Conservation (phyloP, 2,888 invertebrate genomes). For the Caenorhabditis japonica region DNA sequence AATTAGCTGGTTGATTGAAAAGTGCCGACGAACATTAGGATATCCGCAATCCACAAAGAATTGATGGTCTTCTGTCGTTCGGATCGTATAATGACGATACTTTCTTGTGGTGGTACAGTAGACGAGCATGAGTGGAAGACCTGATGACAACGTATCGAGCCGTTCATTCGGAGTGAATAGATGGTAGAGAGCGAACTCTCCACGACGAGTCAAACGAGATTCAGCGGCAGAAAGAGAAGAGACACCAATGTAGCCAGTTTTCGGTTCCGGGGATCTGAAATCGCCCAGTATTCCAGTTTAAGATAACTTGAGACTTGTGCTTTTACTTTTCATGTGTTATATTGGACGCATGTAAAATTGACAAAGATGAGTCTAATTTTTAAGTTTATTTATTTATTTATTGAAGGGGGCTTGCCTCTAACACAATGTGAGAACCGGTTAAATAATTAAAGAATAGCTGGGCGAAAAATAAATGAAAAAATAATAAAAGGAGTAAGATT, state of each 20-base stretch:
- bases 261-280: not conserved
- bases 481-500: no score
- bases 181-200: constrained; percentile 35
- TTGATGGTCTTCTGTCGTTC: constrained; percentile 11
- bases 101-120: constrained; percentile 40
- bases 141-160: constrained; percentile 9
- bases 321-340: no score
- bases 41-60: constrained; percentile 36
- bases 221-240: constrained; percentile 10
- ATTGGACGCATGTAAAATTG: no score
- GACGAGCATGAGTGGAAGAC: constrained; percentile 32
- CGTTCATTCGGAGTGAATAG: constrained; percentile 1
- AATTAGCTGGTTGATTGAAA: constrained; percentile 22
- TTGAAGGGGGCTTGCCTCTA: no score
- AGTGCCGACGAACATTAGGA: constrained; percentile 36
- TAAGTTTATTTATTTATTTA: no score
- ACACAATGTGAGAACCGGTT: no score
- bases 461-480: no score
- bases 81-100: constrained; percentile 23
- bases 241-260: constrained; percentile 24
- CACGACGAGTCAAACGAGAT: constrained; percentile 17
- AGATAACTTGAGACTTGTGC: constrained; percentile 5
- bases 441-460: no score
- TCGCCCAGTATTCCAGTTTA: no score
- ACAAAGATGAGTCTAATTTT: no score